Base-by-base conservation (phyloP, 2,113 vertebrate genomes). In the Arenaria interpres region DNA sequence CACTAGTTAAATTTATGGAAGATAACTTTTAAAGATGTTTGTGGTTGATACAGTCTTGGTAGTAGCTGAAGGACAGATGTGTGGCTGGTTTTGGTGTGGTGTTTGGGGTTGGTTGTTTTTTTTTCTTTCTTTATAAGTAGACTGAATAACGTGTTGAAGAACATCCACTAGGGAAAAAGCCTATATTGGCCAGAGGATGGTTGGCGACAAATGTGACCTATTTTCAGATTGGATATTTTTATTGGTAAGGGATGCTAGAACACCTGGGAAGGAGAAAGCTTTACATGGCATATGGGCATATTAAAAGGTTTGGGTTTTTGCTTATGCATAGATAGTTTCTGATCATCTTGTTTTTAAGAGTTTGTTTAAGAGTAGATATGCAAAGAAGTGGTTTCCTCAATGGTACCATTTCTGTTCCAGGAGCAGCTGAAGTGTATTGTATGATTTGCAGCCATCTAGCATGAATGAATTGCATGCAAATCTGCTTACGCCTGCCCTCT, bases 401-500 rank as follows among this genome's bases (percentile, higher is more conserved):
- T 69, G 74, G 64, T 64, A 64, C 74, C 66, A 74, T 79, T 63
- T 20, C 78, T 90, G 80, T 92, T 94, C 28, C 45, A 76, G 64
- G 67, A 76, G 82, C 90, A 76, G 45, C 73, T 93, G 74, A 91
- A 90, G 46, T 24, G 54, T 85, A 35, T 43, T 88, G 50, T 92
- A 51, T 93, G 78, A 66, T 89, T 95, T 97, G 43, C 71, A 94
- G 82, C 73, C 46, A 79, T 92, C 75, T 77, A 96, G 88, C 83
- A 95, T 97, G 93, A 93, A 97, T 97, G 94, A 97, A 96, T 91
- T 94, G 82, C 91, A 50, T 92, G 81, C 71, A 93, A 95, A 97
- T 96, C 78, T 97, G 97, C 93, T 97, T 97, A 97, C 43, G 80
- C 93, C 93, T 95, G 94, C 96, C 93, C 95, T 97, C 96, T 97